These are phyloP conservation scores for Catagonus wagneri DNA, from an alignment of 2,113 vertebrate species.

Conservation along the genomic window DNA sequence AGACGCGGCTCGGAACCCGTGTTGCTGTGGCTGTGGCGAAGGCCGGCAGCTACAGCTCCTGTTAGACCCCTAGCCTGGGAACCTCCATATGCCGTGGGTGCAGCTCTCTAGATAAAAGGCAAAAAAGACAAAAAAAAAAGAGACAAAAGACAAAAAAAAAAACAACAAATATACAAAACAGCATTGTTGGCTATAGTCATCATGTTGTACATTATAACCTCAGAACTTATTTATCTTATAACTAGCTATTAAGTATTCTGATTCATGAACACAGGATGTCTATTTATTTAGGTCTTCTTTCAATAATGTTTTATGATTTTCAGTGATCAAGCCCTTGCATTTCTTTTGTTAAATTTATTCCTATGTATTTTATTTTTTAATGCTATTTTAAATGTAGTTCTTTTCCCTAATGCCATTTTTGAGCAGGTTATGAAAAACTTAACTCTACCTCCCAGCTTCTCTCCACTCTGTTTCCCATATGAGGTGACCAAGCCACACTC, in stretches of 20 bases:
- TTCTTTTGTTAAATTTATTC: not conserved
- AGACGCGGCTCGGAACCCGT: too few species aligned
- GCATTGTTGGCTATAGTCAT: not conserved
- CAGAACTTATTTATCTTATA: not conserved
- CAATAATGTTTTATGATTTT: not conserved
- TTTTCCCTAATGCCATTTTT: not conserved
- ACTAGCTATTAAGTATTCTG: not conserved
- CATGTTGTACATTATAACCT: not conserved
- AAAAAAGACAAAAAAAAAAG: too few species aligned
- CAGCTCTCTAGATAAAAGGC: too few species aligned
- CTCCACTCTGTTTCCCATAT: not conserved
- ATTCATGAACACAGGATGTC: not conserved
- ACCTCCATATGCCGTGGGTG: too few species aligned
- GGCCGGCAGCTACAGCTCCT: too few species aligned
- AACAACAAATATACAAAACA: not conserved
- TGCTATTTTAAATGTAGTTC: not conserved
- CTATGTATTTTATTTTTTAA: not conserved
- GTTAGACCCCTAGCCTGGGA: too few species aligned
- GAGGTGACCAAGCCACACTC: not conserved
- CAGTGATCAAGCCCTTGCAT: not conserved
- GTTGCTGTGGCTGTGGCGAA: too few species aligned
- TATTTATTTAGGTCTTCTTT: slow-evolving; percentile 41
- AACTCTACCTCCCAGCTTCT: not conserved
- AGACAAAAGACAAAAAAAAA: too few species aligned
- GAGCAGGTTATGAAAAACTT: not conserved